Evolutionary conservation across 2,888 invertebrate genomes (phyloP).

Genomic region (Hydroisotoma schaefferi): DNA sequence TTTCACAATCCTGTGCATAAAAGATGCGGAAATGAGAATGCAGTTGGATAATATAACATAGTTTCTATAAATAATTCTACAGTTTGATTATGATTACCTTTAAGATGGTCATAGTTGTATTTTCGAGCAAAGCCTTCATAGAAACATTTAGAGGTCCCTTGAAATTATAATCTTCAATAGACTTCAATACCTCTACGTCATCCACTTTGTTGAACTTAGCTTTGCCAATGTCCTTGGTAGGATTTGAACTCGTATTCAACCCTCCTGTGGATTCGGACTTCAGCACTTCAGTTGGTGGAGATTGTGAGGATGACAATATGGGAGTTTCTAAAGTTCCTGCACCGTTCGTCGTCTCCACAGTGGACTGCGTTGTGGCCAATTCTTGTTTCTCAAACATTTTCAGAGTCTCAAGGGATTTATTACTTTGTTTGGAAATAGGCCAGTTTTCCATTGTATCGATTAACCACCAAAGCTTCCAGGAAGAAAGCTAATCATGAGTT

Average conservation of each 20-base stretch:
- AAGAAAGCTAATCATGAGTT: background rate
- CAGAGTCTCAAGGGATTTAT: background rate
- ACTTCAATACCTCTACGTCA: constrained; percentile 4
- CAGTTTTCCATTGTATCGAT: background rate
- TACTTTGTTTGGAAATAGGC: background rate
- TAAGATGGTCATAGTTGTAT: background rate
- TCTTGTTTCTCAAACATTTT: constrained; percentile 2
- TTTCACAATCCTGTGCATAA: background rate
- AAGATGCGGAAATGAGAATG: too few species aligned
- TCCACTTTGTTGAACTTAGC: background rate
- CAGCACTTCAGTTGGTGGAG: background rate
- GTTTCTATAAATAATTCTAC: too few species aligned
- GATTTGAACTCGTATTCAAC: background rate
- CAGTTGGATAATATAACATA: too few species aligned
- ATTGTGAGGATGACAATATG: background rate
- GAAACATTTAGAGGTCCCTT: constrained; percentile 1
- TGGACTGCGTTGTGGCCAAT: background rate
- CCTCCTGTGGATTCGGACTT: too few species aligned
- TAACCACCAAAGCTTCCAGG: constrained; percentile 3
- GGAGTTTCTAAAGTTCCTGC: background rate
- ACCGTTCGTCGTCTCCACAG: background rate
- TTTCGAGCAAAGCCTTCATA: background rate
- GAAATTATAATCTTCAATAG: background rate
- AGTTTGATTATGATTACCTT: background rate
- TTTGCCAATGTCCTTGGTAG: background rate